Evolutionary conservation across 2,888 invertebrate species (phyloP), one percentile per base, ranked within the genome.

Genomic region (Seladonia tumulorum): DNA sequence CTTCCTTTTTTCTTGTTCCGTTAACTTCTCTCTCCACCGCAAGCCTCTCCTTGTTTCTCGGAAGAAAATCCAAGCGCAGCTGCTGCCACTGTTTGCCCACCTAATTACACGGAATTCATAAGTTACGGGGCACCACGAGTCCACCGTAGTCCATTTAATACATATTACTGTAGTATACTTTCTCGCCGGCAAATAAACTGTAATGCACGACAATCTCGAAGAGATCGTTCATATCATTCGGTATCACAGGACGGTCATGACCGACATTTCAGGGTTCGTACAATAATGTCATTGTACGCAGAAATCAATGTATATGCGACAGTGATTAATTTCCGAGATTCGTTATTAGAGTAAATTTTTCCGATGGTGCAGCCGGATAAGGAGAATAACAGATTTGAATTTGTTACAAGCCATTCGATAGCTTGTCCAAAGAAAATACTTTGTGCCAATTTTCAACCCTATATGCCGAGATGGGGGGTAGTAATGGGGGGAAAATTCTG

Each of bases 41-140:
- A 71, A 63, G 53, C n/a, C 68, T 60, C 35, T 76, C 75, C 75
- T 74, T 76, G 77, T 85, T 83, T 85, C 81, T 78, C 42, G 35
- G 74, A 60, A 79, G 79, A 77, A 82, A 90, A 90, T 90, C 82
- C 85, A 47, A 80, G 88, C 83, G 78, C 87, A 86, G 88, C 86
- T 85, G 88, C 83, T 75, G 86, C 87, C 88, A 82, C 88, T 93
- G 91, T 93, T 94, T 93, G 92, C 92, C 90, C 93, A 91, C 91
- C 93, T 94, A 94, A 94, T 94, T 94, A 93, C 91, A 90, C 87
- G 91, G 89, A 93, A 94, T 93, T 93, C 93, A 93, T 93, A 93
- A 94, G 92, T 93, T 92, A 92, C 90, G 83, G 81, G 76, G 74
- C 66, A 57, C 80, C 84, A 81, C 85, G 87, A 86, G 85, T 76